phyloP scores from a whole-genome alignment of 1,140 invertebrate species.

The Bactericera cockerelli region DNA sequence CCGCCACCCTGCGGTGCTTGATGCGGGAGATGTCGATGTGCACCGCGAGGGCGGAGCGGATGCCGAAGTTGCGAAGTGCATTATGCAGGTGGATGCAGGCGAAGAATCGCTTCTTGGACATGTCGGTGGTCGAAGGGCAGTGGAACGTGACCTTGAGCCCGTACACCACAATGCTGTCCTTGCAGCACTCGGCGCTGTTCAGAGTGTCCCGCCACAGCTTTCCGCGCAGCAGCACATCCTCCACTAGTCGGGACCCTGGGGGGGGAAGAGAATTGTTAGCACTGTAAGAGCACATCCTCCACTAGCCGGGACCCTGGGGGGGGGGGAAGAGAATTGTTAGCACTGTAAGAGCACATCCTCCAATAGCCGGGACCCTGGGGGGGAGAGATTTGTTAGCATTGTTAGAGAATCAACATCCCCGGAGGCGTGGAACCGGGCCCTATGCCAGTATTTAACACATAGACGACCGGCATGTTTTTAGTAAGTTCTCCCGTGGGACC shows the following conservation, averaged over 20 bases:
- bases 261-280: too few relatives aligned
- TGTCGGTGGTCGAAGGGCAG: neutral
- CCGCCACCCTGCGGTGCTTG: neutral
- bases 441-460: too few relatives aligned
- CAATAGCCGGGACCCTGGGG: neutral
- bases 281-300: neutral
- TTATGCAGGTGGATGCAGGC: neutral
- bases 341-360: neutral
- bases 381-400: too few relatives aligned
- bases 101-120: conserved; percentile 2
- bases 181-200: neutral
- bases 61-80: neutral
- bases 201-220: neutral
- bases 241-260: neutral
- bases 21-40: neutral
- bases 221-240: neutral
- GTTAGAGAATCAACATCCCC: too few relatives aligned
- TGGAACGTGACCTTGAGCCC: neutral
- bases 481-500: too few relatives aligned
- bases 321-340: too few relatives aligned
- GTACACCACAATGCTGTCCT: neutral
- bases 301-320: neutral
- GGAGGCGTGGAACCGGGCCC: too few relatives aligned
- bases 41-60: neutral
- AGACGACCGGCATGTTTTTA: too few relatives aligned